These are phyloP conservation scores for Tokudaia tokunoshimensis DNA, from an alignment of 2,797 vertebrate genomes.

Conservation along the genomic window DNA sequence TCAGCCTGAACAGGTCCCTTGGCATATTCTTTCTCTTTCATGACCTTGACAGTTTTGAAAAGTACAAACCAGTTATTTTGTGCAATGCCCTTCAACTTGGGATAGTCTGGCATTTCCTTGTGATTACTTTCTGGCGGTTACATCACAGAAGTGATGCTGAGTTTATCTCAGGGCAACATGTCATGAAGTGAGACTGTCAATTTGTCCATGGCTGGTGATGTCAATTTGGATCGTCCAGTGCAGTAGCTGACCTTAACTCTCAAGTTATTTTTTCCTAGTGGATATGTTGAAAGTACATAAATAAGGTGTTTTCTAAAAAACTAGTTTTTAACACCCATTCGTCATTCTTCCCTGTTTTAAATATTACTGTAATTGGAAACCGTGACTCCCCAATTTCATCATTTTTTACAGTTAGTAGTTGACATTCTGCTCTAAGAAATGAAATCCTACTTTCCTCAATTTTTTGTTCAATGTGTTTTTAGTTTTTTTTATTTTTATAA, in stretches of 20 bases:
- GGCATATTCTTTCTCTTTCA: neutral
- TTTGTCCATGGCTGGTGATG: neutral
- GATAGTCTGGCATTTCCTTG: conserved; percentile 44
- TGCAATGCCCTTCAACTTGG: conserved; percentile 39
- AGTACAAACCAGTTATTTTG: conserved; percentile 60
- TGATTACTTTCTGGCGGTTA: neutral
- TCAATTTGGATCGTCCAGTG: neutral
- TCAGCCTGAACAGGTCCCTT: neutral
- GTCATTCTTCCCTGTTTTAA: neutral
- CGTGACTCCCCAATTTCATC: neutral
- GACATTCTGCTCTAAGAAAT: neutral
- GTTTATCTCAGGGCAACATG: neutral
- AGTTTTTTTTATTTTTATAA: neutral
- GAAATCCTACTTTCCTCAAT: neutral
- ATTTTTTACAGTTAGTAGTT: neutral
- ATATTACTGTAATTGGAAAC: neutral
- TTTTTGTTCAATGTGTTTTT: neutral
- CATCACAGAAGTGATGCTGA: neutral
- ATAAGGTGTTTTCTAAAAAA: neutral
- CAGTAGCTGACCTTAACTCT: neutral
- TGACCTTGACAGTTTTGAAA: conserved; percentile 61
- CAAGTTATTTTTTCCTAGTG: neutral
- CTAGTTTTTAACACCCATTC: neutral
- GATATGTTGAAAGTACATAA: neutral
- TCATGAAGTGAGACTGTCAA: neutral